These are phyloP conservation scores for Tetropium fuscum DNA, from an alignment of 2,888 invertebrate species.

Conservation along the genomic window DNA sequence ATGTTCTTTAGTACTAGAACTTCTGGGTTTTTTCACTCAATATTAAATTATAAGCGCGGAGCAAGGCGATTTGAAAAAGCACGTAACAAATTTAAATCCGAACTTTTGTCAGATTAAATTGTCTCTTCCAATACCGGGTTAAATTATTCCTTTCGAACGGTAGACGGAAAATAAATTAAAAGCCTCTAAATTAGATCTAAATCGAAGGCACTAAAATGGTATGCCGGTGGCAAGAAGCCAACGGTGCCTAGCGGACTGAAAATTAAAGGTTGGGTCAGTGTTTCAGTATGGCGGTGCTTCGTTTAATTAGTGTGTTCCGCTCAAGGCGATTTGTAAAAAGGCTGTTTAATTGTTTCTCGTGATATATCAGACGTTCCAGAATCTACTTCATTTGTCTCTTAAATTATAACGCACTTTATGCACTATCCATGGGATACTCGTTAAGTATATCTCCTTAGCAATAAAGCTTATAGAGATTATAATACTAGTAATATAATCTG, in stretches of 20 bases:
- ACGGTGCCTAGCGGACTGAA: conserved; percentile 8
- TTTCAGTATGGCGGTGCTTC: neutral
- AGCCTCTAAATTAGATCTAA: conserved; percentile 48
- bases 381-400: no score
- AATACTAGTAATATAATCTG: no score
- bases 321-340: conserved; percentile 17
- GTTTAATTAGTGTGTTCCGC: conserved; percentile 18
- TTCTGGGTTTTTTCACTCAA: no score
- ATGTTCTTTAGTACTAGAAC: no score
- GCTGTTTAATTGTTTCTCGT: conserved; percentile 13
- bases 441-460: no score
- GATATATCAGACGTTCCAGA: no score
- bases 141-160: conserved; percentile 50
- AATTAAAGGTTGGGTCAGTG: conserved; percentile 12
- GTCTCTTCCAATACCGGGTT: conserved; percentile 42
- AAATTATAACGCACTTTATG: no score
- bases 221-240: conserved; percentile 37
- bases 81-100: conserved; percentile 38
- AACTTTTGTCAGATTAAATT: conserved; percentile 40
- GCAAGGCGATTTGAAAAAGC: conserved; percentile 27
- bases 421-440: no score
- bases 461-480: no score
- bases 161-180: conserved; percentile 52
- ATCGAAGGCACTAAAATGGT: conserved; percentile 26
- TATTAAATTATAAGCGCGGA: conserved; percentile 4